phyloP scores from a whole-genome alignment of 2,888 invertebrate genomes.

The Amiota minor region DNA sequence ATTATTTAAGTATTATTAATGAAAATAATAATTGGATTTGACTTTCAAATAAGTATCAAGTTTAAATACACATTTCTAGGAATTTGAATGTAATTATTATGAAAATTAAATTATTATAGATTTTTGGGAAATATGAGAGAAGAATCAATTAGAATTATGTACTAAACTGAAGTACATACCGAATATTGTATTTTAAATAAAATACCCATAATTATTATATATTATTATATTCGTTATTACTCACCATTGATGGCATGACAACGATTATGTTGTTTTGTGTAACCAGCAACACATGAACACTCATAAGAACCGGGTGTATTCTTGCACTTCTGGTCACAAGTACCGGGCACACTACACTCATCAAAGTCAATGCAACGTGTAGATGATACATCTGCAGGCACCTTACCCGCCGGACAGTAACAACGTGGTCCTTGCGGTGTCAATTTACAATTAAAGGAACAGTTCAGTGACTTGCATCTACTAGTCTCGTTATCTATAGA shows the following conservation, averaged over 20 bases:
- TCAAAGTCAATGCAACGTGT: conserved; percentile 83
- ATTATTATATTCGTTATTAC: conserved; percentile 35
- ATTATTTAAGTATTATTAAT: too few relatives aligned
- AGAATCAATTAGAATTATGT: too few relatives aligned
- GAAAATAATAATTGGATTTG: too few relatives aligned
- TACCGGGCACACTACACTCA: conserved; percentile 82
- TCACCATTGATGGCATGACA: conserved; percentile 83
- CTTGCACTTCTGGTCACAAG: conserved; percentile 83
- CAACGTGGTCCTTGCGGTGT: conserved; percentile 83
- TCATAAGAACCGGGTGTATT: conserved; percentile 80
- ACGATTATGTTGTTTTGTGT: conserved; percentile 76
- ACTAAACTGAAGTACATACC: neutral
- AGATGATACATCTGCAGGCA: conserved; percentile 72
- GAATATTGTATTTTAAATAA: neutral
- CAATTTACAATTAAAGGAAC: conserved; percentile 81
- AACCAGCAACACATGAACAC: conserved; percentile 85
- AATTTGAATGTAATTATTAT: neutral
- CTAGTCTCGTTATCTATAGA: conserved; percentile 68
- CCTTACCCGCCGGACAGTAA: conserved; percentile 82
- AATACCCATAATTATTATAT: neutral
- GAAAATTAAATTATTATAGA: too few relatives aligned
- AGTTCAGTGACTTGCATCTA: conserved; percentile 76
- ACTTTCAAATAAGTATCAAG: neutral
- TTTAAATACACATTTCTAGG: neutral
- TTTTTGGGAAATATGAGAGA: too few relatives aligned